Evolutionary conservation across 2,113 vertebrate species (phyloP), one percentile per base, ranked within the genome.

Genomic region (Macrotis lagotis): DNA sequence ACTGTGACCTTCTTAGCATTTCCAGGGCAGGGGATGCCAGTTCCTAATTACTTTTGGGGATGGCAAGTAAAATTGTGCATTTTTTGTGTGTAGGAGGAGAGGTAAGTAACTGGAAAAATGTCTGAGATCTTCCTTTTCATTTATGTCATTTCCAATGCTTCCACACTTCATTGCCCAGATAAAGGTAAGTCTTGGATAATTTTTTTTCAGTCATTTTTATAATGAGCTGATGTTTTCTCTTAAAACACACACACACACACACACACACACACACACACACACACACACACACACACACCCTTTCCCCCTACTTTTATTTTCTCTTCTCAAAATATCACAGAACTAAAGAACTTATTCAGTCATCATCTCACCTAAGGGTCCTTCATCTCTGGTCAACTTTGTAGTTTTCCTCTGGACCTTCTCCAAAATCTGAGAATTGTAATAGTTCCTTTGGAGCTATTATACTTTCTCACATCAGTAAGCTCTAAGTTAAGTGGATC

Each of bases 41-140:
- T 96, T 50, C 89, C 89, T 96, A 95, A 95, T 95, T 95, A 95
- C 44, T 51, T 12, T 50, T 94, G 91, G 37, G 88, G 89, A 50
- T 91, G 50, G 91, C n/a, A 50, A 91, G 51, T 83, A 24, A 52
- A 93, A 92, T 92, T 91, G 47, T 91, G 51, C 51, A 44, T 59
- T 91, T 91, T 93, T 26, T 91, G 24, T 92, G 55, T 95, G 74
- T 90, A 55, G 90, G 89, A 93, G 49, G 90, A 89, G 89, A 55
- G 94, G 31, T 94, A 95, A 89, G 93, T 89, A 95, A 92, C 51
- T 11, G 93, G 93, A 55, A 55, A 48, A 51, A 55, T 53, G 25
- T 48, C 12, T 83, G 48, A 91, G n/a, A 44, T 83, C n/a, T 89
- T 7, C 12, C 59, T 93, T 94, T 93, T 96, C 47, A 47, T 48